Base-by-base conservation (phyloP, 2,888 invertebrate species). In the Automeris io region DNA sequence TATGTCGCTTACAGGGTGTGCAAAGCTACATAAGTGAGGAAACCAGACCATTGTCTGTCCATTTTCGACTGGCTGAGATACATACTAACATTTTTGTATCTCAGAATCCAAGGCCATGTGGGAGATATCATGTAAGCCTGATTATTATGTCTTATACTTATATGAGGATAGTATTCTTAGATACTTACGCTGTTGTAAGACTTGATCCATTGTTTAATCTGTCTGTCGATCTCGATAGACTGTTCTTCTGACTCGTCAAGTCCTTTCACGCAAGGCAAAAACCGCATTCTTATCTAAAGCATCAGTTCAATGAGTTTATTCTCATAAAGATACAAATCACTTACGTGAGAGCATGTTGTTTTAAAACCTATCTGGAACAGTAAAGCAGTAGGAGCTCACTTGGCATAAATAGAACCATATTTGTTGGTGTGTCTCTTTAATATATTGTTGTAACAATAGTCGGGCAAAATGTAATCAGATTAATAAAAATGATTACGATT, bases 121-220 rank as follows among this genome's bases (percentile, higher is more conserved):
- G n/a, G n/a, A n/a, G n/a, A n/a, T n/a, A n/a, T n/a, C n/a, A n/a
- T n/a, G n/a, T n/a, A n/a, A n/a, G n/a, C n/a, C n/a, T n/a, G n/a
- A n/a, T n/a, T n/a, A n/a, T n/a, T n/a, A n/a, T n/a, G n/a, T n/a
- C n/a, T n/a, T n/a, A n/a, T n/a, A 18, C 9, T 18, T 4, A 8
- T 18, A 32, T 18, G 16, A 18, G 8, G 6, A 21, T 7, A 8
- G 25, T 34, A 5, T 5, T 11, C 13, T 29, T 32, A 11, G 23
- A n/a, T 16, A 66, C 75, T 69, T 34, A 87, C 90, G 53, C 88
- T 54, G 68, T 89, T 64, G 51, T 89, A 89, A 5, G 80, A 69
- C 34, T 85, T 83, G 36, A 88, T 83, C 74, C 90, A 86, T 9
- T 80, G 75, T 39, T 83, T 87, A 33, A 89, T 86, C 42, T 89